Evolutionary conservation across 2,113 vertebrate species (phyloP).

Genomic region (Rhinichthys klamathensis): DNA sequence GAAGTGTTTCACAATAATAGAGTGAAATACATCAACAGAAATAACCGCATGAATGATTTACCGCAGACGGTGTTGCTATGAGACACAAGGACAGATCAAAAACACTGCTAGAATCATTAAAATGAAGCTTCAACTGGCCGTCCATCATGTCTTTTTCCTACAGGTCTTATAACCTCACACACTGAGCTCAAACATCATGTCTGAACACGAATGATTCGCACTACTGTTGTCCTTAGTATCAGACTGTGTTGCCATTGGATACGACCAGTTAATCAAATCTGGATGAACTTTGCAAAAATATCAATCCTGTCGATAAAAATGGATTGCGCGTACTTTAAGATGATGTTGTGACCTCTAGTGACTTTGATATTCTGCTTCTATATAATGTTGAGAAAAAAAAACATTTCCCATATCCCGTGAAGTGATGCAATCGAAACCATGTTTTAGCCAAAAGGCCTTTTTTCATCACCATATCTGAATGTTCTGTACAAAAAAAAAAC

Average conservation of each 20-base stretch:
- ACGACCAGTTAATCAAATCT: conserved; percentile 41
- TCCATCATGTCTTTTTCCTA: conserved; percentile 58
- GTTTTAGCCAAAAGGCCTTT: background rate
- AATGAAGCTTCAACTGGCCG: conserved; percentile 74
- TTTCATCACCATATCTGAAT: background rate
- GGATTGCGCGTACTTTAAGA: conserved; percentile 33
- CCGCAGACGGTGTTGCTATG: conserved; percentile 87
- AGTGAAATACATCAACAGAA: conserved; percentile 15
- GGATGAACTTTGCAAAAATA: conserved; percentile 61
- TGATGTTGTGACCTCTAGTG: background rate
- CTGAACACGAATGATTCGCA: background rate
- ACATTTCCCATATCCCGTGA: background rate
- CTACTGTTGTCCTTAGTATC: conserved; percentile 6
- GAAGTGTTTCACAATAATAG: conserved; percentile 8
- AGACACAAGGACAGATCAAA: conserved; percentile 67
- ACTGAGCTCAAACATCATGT: background rate
- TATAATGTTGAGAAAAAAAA: background rate
- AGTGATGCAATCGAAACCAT: background rate
- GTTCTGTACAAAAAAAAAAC: background rate
- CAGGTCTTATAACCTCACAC: background rate
- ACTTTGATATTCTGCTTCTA: conserved; percentile 2
- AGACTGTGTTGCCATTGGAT: conserved; percentile 20
- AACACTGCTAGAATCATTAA: conserved; percentile 85
- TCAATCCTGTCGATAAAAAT: conserved; percentile 59
- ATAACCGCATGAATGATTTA: conserved; percentile 58